Conservation (phyloP, 2,797 vertebrate species). For the Sebastes goodei region DNA sequence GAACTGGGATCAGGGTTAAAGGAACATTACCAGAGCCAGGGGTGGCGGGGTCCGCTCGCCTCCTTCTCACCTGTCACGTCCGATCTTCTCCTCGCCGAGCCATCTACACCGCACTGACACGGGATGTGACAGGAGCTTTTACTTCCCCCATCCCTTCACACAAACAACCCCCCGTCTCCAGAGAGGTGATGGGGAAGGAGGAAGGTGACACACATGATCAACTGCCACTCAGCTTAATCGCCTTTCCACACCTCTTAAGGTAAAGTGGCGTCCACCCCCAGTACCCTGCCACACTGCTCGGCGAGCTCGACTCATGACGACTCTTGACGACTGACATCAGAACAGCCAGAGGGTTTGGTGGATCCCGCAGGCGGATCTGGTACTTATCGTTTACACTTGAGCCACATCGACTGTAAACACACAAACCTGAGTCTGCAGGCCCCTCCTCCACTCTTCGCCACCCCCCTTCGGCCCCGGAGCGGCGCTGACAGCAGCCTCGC, state of each 20-base stretch:
- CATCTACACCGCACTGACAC: conserved; percentile 50
- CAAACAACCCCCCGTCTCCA: background rate
- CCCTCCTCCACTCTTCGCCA: background rate
- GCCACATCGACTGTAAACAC: conserved; percentile 61
- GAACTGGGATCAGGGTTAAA: conserved; percentile 62
- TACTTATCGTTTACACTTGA: conserved; percentile 69
- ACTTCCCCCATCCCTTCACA: conserved; percentile 49
- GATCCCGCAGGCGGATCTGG: conserved; percentile 16
- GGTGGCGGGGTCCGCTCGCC: conserved; percentile 52
- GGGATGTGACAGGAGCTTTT: conserved; percentile 83
- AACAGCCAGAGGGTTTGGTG: conserved; percentile 13
- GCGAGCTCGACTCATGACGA: conserved; percentile 8
- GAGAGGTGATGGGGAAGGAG: background rate
- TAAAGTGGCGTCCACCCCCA: conserved; percentile 72
- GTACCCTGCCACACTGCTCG: conserved; percentile 56
- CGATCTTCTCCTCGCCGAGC: conserved; percentile 68
- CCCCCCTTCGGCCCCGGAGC: background rate
- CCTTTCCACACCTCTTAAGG: conserved; percentile 73
- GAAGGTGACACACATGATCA: conserved; percentile 40
- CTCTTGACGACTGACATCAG: conserved; percentile 31
- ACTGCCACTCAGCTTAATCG: conserved; percentile 63
- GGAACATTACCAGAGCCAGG: conserved; percentile 60
- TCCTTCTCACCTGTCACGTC: conserved; percentile 84
- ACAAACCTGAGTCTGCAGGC: conserved; percentile 30
- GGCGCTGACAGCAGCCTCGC: conserved; percentile 58